Evolutionary conservation across 2,113 vertebrate species (phyloP).

Genomic region (Cairina moschata): DNA sequence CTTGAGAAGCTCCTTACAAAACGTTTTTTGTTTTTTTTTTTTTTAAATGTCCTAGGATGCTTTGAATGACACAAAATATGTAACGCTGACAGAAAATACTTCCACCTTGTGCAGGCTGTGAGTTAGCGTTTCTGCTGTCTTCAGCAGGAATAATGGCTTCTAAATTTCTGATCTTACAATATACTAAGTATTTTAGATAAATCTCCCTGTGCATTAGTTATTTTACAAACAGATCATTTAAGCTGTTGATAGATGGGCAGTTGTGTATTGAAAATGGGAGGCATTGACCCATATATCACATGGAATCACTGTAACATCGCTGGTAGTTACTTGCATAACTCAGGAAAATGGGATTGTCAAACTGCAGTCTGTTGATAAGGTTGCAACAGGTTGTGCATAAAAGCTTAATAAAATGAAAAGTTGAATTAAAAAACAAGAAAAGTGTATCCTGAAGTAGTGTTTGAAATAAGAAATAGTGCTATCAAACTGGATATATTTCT

Average conservation of each 20-base stretch:
- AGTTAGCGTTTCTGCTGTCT: background rate
- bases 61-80: background rate
- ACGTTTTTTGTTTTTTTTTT: background rate
- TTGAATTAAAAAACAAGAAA: background rate
- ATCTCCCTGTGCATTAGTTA: background rate
- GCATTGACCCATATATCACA: background rate
- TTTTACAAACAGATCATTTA: background rate
- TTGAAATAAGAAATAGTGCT: background rate
- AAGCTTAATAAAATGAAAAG: background rate
- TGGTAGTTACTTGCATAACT: background rate
- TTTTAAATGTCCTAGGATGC: background rate
- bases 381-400: background rate
- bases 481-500: background rate
- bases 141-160: background rate
- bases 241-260: background rate
- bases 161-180: background rate
- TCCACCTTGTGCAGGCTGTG: accelerated
- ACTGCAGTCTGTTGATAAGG: background rate
- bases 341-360: background rate
- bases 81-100: background rate
- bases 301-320: background rate
- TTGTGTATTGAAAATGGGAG: background rate
- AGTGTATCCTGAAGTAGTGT: background rate
- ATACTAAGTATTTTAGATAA: background rate
- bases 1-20: background rate